phyloP scores from a whole-genome alignment of 2,888 invertebrate genomes.

The Flexamia atlantica region DNA sequence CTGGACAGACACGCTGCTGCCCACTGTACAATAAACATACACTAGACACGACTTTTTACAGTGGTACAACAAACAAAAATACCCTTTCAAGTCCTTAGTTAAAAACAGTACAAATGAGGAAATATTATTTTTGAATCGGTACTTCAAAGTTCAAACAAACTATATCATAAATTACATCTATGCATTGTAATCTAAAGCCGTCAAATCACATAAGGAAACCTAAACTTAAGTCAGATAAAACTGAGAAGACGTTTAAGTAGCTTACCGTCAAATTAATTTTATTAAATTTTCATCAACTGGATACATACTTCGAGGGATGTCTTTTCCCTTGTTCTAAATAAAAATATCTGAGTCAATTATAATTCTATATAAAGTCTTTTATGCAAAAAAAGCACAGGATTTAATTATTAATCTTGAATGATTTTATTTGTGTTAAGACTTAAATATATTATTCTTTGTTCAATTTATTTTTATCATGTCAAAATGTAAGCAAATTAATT shows the following conservation, averaged over 20 bases:
- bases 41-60: neutral
- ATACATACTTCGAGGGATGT: no score
- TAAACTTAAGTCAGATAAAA: neutral
- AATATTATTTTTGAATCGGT: neutral
- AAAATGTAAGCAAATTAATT: no score
- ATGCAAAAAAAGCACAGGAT: no score
- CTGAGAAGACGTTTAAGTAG: neutral
- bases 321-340: no score
- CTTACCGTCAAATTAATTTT: neutral
- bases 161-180: neutral
- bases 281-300: conserved; percentile 3
- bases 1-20: neutral
- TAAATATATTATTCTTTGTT: no score
- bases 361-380: no score
- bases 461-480: no score
- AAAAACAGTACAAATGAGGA: neutral
- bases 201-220: neutral
- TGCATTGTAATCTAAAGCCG: neutral
- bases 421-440: no score
- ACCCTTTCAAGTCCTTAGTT: neutral
- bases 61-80: conserved; percentile 30
- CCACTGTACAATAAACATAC: conserved; percentile 66
- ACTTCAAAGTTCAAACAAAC: neutral
- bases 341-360: no score
- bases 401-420: no score